Percentiles rank a stretch among this genome's conserved stretches.
Evolutionary conservation across 2,797 vertebrate genomes (phyloP).

Genomic region (Uromys caudimaculatus): DNA sequence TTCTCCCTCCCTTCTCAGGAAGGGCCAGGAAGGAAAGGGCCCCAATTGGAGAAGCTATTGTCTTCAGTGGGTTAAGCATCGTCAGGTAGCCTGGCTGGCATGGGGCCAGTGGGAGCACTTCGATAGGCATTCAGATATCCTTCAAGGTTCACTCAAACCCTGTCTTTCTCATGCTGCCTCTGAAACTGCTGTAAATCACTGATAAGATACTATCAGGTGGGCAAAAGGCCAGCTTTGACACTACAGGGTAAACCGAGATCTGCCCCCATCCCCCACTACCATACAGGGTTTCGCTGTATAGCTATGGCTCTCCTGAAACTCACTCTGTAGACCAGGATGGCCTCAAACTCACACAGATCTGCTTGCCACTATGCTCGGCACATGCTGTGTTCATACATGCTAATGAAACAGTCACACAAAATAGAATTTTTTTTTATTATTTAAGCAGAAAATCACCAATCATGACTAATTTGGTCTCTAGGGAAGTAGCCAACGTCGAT

Average conservation of each 20-base stretch:
- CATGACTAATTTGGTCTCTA: neutral
- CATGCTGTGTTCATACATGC: neutral
- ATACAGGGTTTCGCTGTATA: neutral
- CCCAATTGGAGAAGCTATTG: constrained; percentile 46
- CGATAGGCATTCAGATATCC: too few relatives aligned
- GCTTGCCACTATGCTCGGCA: neutral
- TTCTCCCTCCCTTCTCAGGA: constrained; percentile 70
- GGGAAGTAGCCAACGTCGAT: neutral
- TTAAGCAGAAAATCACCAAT: neutral
- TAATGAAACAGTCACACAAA: neutral
- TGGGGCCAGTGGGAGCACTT: neutral
- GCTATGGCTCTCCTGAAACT: neutral
- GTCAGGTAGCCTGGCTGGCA: constrained; percentile 52
- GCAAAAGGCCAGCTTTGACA: neutral
- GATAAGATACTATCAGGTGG: constrained; percentile 3
- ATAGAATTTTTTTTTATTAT: neutral
- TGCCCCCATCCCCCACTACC: neutral
- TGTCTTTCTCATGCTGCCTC: neutral
- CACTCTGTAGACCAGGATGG: neutral
- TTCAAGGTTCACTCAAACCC: neutral
- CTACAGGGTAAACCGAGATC: neutral
- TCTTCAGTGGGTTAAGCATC: constrained; percentile 29
- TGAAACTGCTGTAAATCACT: neutral
- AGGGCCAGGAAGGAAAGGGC: constrained; percentile 80
- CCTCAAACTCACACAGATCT: neutral